Evolutionary conservation across 2,797 vertebrate genomes (phyloP).

Genomic region (Phoebastria nigripes): DNA sequence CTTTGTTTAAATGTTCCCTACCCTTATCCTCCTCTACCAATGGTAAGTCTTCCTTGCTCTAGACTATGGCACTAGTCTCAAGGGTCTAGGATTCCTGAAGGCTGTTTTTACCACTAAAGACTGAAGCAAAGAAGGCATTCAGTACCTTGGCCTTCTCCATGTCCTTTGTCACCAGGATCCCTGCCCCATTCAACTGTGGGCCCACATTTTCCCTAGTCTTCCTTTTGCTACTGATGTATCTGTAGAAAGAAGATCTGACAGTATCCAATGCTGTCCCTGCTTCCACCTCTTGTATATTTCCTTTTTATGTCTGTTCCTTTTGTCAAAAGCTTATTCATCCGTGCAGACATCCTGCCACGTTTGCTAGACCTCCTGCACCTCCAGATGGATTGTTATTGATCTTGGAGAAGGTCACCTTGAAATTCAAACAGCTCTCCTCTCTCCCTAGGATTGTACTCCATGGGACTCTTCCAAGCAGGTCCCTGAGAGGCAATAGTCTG

Average conservation of each 20-base stretch:
- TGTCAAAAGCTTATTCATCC: background rate
- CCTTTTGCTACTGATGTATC: background rate
- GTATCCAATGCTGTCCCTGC: background rate
- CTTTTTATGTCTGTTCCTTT: background rate
- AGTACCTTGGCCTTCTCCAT: background rate
- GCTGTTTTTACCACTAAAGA: background rate
- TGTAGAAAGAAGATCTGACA: background rate
- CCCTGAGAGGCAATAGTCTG: background rate
- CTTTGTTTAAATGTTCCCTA: background rate
- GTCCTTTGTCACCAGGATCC: background rate
- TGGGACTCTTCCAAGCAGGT: background rate
- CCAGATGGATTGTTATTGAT: background rate
- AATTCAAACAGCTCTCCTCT: background rate
- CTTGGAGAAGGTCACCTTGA: background rate
- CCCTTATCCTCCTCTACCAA: background rate
- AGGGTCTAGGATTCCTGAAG: background rate
- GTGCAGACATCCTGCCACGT: background rate
- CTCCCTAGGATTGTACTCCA: background rate
- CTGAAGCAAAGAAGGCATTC: background rate
- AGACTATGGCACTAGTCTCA: background rate
- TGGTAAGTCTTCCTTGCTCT: background rate
- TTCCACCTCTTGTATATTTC: background rate
- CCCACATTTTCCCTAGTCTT: background rate
- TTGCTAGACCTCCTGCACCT: background rate
- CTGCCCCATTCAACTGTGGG: background rate